A percentile compares a stretch with the other conserved stretches of the same genome.
phyloP scores from a whole-genome alignment of 2,888 invertebrate genomes.

The Heliconius charithonia region DNA sequence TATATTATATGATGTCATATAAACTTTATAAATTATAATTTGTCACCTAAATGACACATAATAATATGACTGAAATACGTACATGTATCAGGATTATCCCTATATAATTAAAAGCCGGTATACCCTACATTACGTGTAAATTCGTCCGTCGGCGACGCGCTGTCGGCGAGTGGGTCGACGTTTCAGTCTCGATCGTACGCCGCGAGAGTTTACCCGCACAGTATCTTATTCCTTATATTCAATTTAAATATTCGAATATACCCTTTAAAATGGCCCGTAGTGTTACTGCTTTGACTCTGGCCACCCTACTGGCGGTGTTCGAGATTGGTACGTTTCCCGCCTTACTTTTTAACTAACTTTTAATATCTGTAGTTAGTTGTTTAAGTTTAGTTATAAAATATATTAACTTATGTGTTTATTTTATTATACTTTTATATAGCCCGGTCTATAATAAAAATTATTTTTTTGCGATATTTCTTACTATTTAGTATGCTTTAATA shows the following conservation, averaged over 20 bases:
- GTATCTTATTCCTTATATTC: slow-evolving; percentile 34
- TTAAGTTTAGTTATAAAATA: slow-evolving; percentile 2
- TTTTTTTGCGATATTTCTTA: too few relatives aligned
- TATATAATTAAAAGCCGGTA: slow-evolving; percentile 33
- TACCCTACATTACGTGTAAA: slow-evolving; percentile 65
- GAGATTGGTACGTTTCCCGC: slow-evolving; percentile 68
- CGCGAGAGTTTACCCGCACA: slow-evolving; percentile 59
- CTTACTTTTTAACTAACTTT: background rate
- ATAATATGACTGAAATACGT: background rate
- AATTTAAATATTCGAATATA: slow-evolving; percentile 45
- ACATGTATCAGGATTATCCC: slow-evolving; percentile 29
- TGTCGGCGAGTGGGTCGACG: slow-evolving; percentile 60
- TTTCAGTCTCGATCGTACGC: slow-evolving; percentile 63
- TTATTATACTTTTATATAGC: background rate
- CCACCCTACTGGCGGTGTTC: slow-evolving; percentile 68
- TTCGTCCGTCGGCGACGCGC: slow-evolving; percentile 69
- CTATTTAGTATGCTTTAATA: too few relatives aligned
- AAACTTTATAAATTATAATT: background rate
- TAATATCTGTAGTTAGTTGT: background rate
- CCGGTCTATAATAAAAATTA: background rate
- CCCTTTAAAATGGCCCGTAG: slow-evolving; percentile 66
- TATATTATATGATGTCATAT: too few relatives aligned
- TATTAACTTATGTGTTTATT: background rate
- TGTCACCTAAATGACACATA: background rate
- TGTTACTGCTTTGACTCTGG: slow-evolving; percentile 62